Evolutionary conservation across 2,888 invertebrate genomes (phyloP).

Genomic region (Folsomia manolachei): DNA sequence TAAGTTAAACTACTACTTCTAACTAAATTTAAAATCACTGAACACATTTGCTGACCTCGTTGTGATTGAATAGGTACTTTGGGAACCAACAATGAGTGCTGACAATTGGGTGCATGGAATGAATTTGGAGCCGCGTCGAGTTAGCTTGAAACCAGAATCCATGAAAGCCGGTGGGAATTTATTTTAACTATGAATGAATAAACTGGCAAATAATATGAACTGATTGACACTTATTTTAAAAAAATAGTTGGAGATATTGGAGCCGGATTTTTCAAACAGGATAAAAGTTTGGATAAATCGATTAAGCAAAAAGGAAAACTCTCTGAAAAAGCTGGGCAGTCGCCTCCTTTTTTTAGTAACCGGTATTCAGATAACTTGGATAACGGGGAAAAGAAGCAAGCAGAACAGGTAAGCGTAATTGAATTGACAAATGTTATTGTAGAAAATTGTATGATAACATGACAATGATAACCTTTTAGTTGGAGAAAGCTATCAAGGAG

Average conservation of each 20-base stretch:
- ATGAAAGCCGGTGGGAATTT: slow-evolving; percentile 74
- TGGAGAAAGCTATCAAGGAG: slow-evolving; percentile 78
- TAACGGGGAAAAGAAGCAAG: slow-evolving; percentile 56
- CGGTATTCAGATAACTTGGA: slow-evolving; percentile 2
- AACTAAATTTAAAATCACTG: too few species aligned
- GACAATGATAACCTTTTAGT: too few species aligned
- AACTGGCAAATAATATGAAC: too few species aligned
- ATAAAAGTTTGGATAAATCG: background rate
- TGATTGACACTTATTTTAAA: too few species aligned
- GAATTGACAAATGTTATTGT: too few species aligned
- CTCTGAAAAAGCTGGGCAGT: background rate
- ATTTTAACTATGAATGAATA: background rate
- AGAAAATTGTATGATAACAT: too few species aligned
- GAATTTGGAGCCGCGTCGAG: slow-evolving; percentile 62
- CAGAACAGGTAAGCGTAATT: slow-evolving; percentile 58
- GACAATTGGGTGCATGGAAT: slow-evolving; percentile 75
- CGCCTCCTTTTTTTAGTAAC: background rate
- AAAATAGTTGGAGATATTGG: slow-evolving; percentile 32
- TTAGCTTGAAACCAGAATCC: slow-evolving; percentile 78
- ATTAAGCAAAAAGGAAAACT: background rate
- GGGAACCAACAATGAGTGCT: slow-evolving; percentile 73
- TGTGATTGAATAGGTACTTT: too few species aligned
- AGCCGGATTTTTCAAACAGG: slow-evolving; percentile 4
- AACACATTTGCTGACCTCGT: too few species aligned
- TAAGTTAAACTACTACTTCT: too few species aligned